Evolutionary conservation across 1,140 invertebrate genomes (phyloP).

Genomic region (Ceratina japonica): DNA sequence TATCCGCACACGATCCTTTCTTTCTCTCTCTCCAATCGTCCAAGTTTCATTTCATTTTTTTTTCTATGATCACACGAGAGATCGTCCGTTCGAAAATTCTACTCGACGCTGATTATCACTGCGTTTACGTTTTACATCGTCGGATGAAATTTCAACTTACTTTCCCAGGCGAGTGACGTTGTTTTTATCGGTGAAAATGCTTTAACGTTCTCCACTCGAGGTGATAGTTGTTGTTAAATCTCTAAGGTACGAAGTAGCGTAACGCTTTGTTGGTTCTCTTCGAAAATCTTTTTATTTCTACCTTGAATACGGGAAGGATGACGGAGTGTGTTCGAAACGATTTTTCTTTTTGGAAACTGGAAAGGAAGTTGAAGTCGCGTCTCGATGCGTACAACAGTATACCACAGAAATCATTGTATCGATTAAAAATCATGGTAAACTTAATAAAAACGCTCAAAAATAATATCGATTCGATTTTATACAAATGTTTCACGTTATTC

Average conservation of each 20-base stretch:
- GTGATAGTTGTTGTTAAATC: no score
- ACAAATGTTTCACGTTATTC: conserved; percentile 16
- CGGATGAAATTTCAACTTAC: conserved; percentile 44
- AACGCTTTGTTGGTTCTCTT: neutral
- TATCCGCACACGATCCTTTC: conserved; percentile 37
- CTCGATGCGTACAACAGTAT: conserved; percentile 73
- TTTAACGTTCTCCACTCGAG: no score
- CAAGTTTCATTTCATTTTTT: conserved; percentile 11
- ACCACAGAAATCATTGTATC: conserved; percentile 79
- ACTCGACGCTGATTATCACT: conserved; percentile 48
- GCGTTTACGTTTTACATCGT: conserved; percentile 47
- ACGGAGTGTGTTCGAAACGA: neutral
- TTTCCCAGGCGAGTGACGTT: conserved; percentile 5
- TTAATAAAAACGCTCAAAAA: conserved; percentile 78
- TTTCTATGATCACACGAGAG: conserved; percentile 2
- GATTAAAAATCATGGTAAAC: conserved; percentile 78
- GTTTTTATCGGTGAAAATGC: neutral
- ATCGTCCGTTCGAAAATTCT: conserved; percentile 37
- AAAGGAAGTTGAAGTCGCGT: conserved; percentile 66
- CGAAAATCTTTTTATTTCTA: no score
- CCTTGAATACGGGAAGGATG: no score
- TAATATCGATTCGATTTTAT: conserved; percentile 41
- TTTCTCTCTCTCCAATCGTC: conserved; percentile 41
- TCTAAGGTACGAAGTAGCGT: no score
- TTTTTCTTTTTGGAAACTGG: conserved; percentile 1